phyloP scores from a whole-genome alignment of 64 coral and sea anemone genomes.

The Catalaphyllia jardinei region DNA sequence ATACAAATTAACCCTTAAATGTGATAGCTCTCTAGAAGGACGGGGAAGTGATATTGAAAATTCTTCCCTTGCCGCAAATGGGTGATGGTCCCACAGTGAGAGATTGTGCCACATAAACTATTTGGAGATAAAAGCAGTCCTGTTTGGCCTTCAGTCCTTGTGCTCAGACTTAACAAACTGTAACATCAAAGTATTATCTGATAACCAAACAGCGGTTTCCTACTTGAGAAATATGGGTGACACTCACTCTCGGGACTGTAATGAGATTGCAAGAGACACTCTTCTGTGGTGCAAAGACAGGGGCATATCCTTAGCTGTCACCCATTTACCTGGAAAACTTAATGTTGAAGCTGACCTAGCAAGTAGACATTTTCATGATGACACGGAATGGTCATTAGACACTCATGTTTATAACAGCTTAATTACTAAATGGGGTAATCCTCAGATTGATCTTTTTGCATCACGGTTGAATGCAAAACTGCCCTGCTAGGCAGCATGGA shows the following conservation, averaged over 20 bases:
- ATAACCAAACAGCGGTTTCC: slow-evolving; percentile 55
- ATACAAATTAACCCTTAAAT: slow-evolving; percentile 24
- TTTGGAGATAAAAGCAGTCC: slow-evolving; percentile 57
- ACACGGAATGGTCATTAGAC: slow-evolving; percentile 51
- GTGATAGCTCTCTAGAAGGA: slow-evolving; percentile 51
- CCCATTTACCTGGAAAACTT: slow-evolving; percentile 49
- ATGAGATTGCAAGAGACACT: slow-evolving; percentile 44
- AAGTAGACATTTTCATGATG: slow-evolving; percentile 39
- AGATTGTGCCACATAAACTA: slow-evolving; percentile 49
- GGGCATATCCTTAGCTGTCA: background rate
- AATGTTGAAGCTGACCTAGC: slow-evolving; percentile 50
- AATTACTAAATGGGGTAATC: slow-evolving; percentile 1
- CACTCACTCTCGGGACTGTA: slow-evolving; percentile 17
- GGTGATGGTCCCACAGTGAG: slow-evolving; percentile 21
- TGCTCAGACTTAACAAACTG: background rate
- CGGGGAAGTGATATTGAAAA: slow-evolving; percentile 61
- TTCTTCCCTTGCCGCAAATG: background rate
- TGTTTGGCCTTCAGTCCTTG: slow-evolving; percentile 35
- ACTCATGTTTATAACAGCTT: background rate
- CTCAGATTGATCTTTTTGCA: slow-evolving; percentile 33
- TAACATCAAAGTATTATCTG: slow-evolving; percentile 49
- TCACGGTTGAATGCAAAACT: slow-evolving; percentile 47
- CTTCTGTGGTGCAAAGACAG: slow-evolving; percentile 39
- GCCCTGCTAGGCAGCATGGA: slow-evolving; percentile 21
- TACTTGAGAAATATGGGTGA: slow-evolving; percentile 49